These are phyloP conservation scores for Mallotus villosus DNA, from an alignment of 2,797 vertebrate species.

Conservation along the genomic window DNA sequence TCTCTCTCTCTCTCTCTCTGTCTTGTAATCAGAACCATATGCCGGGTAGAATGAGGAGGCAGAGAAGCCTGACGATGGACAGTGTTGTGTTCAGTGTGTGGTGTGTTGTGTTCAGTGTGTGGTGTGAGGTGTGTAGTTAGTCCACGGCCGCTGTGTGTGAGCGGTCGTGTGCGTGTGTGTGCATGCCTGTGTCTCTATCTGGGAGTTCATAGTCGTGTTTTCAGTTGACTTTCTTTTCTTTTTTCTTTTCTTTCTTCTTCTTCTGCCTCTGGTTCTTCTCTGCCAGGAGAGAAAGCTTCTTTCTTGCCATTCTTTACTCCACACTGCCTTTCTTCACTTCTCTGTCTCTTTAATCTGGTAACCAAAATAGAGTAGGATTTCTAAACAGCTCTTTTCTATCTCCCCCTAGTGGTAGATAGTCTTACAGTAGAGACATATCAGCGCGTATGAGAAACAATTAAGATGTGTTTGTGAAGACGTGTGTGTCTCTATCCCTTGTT, in stretches of 20 bases:
- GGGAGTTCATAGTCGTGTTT: neutral
- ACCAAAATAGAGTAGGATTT: neutral
- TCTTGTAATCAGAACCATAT: slow-evolving; percentile 73
- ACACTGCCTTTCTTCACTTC: neutral
- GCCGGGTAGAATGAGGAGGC: slow-evolving; percentile 53
- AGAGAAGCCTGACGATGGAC: slow-evolving; percentile 62
- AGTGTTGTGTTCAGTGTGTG: slow-evolving; percentile 54
- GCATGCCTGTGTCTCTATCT: neutral
- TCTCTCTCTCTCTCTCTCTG: slow-evolving; percentile 24
- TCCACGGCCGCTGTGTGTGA: neutral
- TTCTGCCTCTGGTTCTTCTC: neutral
- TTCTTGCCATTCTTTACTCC: neutral
- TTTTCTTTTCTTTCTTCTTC: neutral
- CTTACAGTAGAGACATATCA: slow-evolving; percentile 1
- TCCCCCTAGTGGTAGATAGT: slow-evolving; percentile 11
- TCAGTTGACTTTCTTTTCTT: neutral
- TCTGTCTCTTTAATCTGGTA: neutral
- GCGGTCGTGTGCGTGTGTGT: neutral
- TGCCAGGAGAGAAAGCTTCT: neutral
- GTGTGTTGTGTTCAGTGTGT: neutral
- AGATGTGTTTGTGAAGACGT: slow-evolving; percentile 4
- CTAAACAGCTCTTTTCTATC: neutral
- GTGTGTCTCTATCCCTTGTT: neutral
- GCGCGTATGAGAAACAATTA: slow-evolving; percentile 8
- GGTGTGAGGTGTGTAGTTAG: neutral